A percentile compares a stretch with the other conserved stretches of the same genome.
These are phyloP conservation scores for Dasypus novemcinctus DNA, from an alignment of 2,113 vertebrate species.

Conservation along the genomic window DNA sequence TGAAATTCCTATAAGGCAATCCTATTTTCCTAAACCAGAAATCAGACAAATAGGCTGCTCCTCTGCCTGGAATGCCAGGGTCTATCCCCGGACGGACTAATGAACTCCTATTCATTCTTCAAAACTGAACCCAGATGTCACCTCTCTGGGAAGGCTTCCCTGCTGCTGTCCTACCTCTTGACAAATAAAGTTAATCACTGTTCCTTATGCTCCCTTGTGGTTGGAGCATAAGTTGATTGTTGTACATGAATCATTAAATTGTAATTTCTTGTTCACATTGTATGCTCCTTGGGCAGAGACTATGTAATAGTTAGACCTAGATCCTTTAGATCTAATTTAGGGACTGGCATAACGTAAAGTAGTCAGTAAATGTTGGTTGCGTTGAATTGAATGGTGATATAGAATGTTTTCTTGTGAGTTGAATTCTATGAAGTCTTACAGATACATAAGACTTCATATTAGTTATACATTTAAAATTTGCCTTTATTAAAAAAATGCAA, in stretches of 20 bases:
- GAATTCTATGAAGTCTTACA: neutral
- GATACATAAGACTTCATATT: neutral
- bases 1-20: neutral
- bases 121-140: neutral
- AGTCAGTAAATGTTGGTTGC: neutral
- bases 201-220: neutral
- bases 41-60: neutral
- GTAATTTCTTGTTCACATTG: neutral
- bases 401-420: slow-evolving; percentile 12
- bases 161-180: neutral
- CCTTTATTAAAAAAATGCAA: slow-evolving; percentile 56
- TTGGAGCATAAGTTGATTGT: neutral
- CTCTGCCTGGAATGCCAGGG: neutral
- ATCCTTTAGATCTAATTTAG: neutral
- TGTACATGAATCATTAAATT: neutral
- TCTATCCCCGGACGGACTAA: neutral
- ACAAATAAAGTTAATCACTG: neutral
- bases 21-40: neutral
- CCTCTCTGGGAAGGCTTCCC: neutral
- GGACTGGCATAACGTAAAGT: no score
- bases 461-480: slow-evolving; percentile 24
- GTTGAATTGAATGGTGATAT: neutral
- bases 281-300: neutral
- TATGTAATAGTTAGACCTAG: neutral
- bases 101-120: neutral